Evolutionary conservation across 2,113 vertebrate species (phyloP).

Genomic region (Sceloporus tristichus): DNA sequence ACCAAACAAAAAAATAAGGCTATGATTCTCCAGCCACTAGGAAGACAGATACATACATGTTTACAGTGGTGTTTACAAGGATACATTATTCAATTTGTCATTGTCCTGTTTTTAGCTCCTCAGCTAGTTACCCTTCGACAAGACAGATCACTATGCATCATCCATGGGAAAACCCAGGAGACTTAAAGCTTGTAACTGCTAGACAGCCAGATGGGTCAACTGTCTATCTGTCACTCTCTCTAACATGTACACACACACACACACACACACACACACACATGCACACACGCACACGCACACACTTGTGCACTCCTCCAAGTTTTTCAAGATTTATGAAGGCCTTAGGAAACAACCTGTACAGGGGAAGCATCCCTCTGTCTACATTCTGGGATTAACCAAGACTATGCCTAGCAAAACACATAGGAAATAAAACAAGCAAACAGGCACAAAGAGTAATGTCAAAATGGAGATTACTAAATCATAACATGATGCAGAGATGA

Average conservation of each 20-base stretch:
- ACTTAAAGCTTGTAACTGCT: rapidly evolving
- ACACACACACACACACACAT: not conserved
- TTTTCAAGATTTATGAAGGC: not conserved
- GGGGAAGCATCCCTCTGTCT: not conserved
- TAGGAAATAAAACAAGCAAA: conserved; percentile 1
- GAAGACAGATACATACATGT: rapidly evolving
- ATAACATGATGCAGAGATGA: not conserved
- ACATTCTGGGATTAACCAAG: not conserved
- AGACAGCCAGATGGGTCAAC: not conserved
- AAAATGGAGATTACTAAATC: not conserved
- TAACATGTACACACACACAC: not conserved
- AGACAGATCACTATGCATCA: rapidly evolving
- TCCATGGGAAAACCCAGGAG: not conserved
- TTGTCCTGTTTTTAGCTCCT: rapidly evolving
- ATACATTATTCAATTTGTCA: not conserved
- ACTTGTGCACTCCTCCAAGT: not conserved
- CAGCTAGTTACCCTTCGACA: conserved; percentile 1
- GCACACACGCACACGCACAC: not conserved
- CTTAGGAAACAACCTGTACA: not conserved
- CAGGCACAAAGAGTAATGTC: not conserved
- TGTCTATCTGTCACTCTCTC: not conserved
- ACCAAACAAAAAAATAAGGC: not conserved
- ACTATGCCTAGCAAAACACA: not conserved
- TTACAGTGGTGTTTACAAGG: not conserved
- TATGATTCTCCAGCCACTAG: rapidly evolving